phyloP scores from a whole-genome alignment of 2,888 invertebrate genomes.

The Gibbula magus region DNA sequence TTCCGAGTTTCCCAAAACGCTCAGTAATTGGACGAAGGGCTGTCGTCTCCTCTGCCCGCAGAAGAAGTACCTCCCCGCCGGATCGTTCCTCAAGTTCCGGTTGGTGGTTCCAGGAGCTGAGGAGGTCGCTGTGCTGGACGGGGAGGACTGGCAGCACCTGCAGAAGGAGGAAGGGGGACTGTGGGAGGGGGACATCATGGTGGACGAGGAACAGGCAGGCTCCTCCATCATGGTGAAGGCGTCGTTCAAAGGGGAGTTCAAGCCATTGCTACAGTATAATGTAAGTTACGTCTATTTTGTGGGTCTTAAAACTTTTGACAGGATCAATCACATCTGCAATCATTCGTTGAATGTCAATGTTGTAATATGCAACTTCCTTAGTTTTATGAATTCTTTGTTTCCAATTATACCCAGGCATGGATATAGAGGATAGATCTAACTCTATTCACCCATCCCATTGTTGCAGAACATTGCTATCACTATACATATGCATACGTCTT shows the following conservation, averaged over 20 bases:
- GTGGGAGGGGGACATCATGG: constrained; percentile 15
- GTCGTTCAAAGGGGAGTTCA: background rate
- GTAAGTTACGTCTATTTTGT: background rate
- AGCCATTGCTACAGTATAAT: constrained; percentile 16
- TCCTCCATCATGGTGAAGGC: background rate
- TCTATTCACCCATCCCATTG: too few relatives aligned
- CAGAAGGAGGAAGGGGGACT: background rate
- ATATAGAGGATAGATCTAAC: too few relatives aligned
- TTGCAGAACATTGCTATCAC: too few relatives aligned
- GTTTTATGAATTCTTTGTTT: too few relatives aligned
- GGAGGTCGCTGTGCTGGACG: constrained; percentile 10
- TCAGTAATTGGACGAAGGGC: background rate
- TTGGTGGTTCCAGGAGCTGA: constrained; percentile 22
- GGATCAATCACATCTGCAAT: too few relatives aligned
- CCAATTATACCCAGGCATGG: too few relatives aligned
- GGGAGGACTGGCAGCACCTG: constrained; percentile 16
- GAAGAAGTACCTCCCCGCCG: background rate
- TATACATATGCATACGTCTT: too few relatives aligned
- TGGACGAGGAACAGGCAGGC: constrained; percentile 14
- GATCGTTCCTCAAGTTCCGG: background rate
- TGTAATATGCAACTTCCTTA: too few relatives aligned
- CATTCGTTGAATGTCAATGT: too few relatives aligned
- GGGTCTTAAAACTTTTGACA: too few relatives aligned
- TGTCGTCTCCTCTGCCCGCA: constrained; percentile 4
- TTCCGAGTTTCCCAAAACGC: background rate